phyloP scores from a whole-genome alignment of 2,113 vertebrate genomes.

The Misgurnus anguillicaudatus region DNA sequence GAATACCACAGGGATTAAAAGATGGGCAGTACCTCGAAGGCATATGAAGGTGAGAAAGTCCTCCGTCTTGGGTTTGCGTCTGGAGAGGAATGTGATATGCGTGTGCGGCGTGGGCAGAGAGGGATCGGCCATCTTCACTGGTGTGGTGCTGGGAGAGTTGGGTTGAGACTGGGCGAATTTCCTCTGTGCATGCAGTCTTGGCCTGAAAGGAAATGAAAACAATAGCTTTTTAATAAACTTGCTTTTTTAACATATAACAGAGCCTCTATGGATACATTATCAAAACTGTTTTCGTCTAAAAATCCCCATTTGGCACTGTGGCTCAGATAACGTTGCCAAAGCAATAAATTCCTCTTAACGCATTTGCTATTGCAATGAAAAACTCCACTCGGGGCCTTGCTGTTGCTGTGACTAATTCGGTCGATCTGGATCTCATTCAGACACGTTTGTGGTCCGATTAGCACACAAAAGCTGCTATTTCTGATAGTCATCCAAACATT shows the following conservation, averaged over 20 bases:
- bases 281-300: constrained; percentile 21
- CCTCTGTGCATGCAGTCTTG: constrained; percentile 98
- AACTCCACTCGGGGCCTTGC: constrained; percentile 25
- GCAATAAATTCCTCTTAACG: constrained; percentile 29
- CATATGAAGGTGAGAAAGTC: constrained; percentile 99
- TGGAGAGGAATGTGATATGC: constrained; percentile 95
- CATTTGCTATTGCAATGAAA: constrained; percentile 28
- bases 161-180: constrained; percentile 99
- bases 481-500: constrained; percentile 33
- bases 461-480: constrained; percentile 17
- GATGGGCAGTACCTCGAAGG: constrained; percentile 86
- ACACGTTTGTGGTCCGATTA: constrained; percentile 25
- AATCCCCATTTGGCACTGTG: constrained; percentile 42
- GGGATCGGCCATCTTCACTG: constrained; percentile 92
- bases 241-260: constrained; percentile 3
- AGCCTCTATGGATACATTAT: constrained; percentile 29
- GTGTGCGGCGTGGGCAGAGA: constrained; percentile 84
- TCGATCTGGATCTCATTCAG: constrained; percentile 35
- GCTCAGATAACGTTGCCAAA: constrained; percentile 29
- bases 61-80: constrained; percentile 98
- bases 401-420: constrained; percentile 40
- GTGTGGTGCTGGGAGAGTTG: constrained; percentile 98
- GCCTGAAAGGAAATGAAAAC: constrained; percentile 70
- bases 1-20: background rate
- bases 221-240: constrained; percentile 28